phyloP scores from a whole-genome alignment of 2,888 invertebrate species.

The Epirrhoe tristata region DNA sequence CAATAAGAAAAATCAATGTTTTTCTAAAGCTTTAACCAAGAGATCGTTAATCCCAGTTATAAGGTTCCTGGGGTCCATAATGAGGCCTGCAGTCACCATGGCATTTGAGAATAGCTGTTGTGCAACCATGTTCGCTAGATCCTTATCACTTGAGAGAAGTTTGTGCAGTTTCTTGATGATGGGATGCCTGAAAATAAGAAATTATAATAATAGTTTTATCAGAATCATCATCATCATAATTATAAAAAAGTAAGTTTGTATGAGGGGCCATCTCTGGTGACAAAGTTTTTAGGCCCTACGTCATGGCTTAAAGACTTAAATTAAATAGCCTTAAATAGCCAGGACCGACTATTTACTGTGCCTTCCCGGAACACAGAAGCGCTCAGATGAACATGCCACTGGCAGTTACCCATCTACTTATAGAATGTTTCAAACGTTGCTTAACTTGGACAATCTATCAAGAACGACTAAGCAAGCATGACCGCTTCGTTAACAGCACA shows the following conservation, averaged over 20 bases:
- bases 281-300: too few relatives aligned
- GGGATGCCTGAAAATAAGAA: constrained; percentile 88
- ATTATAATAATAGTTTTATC: constrained; percentile 30
- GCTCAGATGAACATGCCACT: too few relatives aligned
- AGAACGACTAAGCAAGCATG: too few relatives aligned
- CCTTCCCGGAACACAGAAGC: too few relatives aligned
- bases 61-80: constrained; percentile 95
- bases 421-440: too few relatives aligned
- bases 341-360: too few relatives aligned
- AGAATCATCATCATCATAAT: neutral
- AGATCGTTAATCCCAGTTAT: constrained; percentile 95
- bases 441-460: too few relatives aligned
- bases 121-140: constrained; percentile 93
- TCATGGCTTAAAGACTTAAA: too few relatives aligned
- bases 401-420: too few relatives aligned
- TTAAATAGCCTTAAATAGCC: too few relatives aligned
- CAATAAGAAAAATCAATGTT: constrained; percentile 77
- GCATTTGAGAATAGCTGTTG: constrained; percentile 97
- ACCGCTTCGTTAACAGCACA: too few relatives aligned
- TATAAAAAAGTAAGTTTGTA: neutral
- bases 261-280: too few relatives aligned
- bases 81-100: constrained; percentile 97
- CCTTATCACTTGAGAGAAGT: constrained; percentile 90
- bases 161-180: constrained; percentile 95
- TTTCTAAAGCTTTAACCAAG: constrained; percentile 91